These are phyloP conservation scores for Prunella strophiata DNA, from an alignment of 2,797 vertebrate genomes.

Conservation along the genomic window DNA sequence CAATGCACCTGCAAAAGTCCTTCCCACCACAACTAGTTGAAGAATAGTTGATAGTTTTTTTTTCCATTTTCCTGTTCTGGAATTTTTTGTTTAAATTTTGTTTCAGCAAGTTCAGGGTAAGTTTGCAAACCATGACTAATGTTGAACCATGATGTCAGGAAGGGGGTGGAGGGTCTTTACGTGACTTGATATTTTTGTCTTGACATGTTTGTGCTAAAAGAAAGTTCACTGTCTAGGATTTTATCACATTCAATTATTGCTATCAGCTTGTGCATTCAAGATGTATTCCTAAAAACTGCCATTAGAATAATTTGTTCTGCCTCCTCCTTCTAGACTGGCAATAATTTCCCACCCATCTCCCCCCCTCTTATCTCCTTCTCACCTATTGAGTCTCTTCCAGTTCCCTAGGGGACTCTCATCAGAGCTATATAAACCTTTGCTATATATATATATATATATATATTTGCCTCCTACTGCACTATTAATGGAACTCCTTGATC, in stretches of 20 bases:
- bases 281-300: slow-evolving; percentile 54
- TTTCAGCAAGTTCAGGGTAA: slow-evolving; percentile 16
- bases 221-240: slow-evolving; percentile 31
- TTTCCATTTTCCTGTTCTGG: neutral
- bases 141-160: slow-evolving; percentile 40
- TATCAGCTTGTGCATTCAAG: slow-evolving; percentile 48
- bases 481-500: slow-evolving; percentile 64
- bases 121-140: slow-evolving; percentile 40
- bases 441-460: slow-evolving; percentile 3
- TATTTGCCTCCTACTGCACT: slow-evolving; percentile 27
- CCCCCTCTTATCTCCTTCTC: slow-evolving; percentile 26
- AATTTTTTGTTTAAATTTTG: neutral
- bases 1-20: neutral
- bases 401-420: slow-evolving; percentile 42
- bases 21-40: neutral
- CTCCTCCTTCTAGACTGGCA: slow-evolving; percentile 54
- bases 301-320: slow-evolving; percentile 66
- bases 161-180: neutral
- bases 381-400: slow-evolving; percentile 35
- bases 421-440: slow-evolving; percentile 50
- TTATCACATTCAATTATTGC: slow-evolving; percentile 52
- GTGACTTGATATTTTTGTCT: slow-evolving; percentile 21
- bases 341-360: slow-evolving; percentile 51
- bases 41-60: neutral
- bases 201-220: slow-evolving; percentile 48